Percentiles rank a stretch among this genome's conserved stretches.
phyloP scores from a whole-genome alignment of 2,113 vertebrate genomes.

The Xenopus borealis region DNA sequence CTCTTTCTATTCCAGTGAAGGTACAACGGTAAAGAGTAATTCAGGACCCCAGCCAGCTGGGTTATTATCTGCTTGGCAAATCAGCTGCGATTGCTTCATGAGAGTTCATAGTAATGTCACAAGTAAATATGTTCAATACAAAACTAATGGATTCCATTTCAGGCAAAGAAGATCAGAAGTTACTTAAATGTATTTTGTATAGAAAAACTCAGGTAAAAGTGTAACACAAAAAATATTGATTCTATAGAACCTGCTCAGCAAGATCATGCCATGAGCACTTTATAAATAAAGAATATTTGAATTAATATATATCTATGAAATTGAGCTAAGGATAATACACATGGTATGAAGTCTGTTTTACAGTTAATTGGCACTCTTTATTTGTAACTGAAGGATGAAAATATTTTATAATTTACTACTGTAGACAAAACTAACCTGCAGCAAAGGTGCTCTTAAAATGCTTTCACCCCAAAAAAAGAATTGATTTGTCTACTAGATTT shows the following conservation, averaged over 20 bases:
- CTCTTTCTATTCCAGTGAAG: constrained; percentile 34
- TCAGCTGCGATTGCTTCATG: constrained; percentile 55
- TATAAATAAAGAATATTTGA: neutral
- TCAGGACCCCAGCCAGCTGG: constrained; percentile 37
- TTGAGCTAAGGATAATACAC: neutral
- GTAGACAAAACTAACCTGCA: too few species aligned
- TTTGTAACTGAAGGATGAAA: neutral
- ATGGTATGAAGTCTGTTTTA: neutral
- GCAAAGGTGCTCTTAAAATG: too few species aligned
- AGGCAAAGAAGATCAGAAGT: constrained; percentile 1
- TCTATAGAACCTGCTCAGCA: constrained; percentile 6
- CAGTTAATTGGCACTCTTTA: neutral
- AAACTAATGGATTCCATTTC: constrained; percentile 24
- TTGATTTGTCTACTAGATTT: too few species aligned
- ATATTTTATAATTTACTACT: neutral
- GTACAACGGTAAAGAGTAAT: constrained; percentile 25
- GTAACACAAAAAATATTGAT: constrained; percentile 22
- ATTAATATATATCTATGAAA: neutral
- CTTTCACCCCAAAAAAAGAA: too few species aligned
- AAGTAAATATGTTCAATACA: constrained; percentile 17
- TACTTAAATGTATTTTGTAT: constrained; percentile 11
- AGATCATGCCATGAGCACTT: constrained; percentile 3
- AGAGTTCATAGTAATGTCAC: constrained; percentile 50
- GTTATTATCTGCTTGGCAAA: constrained; percentile 58
- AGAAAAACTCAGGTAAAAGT: neutral